A percentile compares a stretch with the other conserved stretches of the same genome.
phyloP scores from a whole-genome alignment of 1,140 invertebrate species.

The Brevipalpus yothersi region DNA sequence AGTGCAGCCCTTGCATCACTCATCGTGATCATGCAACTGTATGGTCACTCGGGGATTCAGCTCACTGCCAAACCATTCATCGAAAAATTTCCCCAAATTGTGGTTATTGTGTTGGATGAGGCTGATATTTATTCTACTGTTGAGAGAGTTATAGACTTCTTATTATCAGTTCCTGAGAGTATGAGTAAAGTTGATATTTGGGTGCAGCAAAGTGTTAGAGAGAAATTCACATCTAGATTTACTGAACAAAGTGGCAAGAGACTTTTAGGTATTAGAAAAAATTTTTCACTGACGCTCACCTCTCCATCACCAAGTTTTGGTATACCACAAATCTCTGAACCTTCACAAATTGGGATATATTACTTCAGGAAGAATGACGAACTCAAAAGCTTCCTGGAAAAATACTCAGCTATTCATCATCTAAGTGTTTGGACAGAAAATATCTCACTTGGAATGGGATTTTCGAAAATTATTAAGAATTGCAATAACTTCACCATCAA shows the following conservation, averaged over 20 bases:
- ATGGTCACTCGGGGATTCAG: too few relatives aligned
- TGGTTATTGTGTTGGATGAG: neutral
- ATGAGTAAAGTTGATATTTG: neutral
- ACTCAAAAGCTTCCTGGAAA: neutral
- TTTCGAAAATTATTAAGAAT: neutral
- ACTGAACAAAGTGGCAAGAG: neutral
- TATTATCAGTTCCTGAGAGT: neutral
- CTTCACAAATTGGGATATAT: neutral
- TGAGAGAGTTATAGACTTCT: neutral
- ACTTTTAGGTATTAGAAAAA: neutral
- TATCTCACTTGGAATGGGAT: neutral
- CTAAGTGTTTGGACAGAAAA: neutral
- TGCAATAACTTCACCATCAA: neutral
- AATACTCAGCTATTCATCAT: neutral
- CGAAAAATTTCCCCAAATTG: neutral
- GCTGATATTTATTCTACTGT: neutral
- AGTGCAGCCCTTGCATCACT: too few relatives aligned
- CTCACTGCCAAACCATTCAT: too few relatives aligned
- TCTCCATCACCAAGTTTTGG: neutral
- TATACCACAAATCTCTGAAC: neutral
- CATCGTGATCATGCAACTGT: too few relatives aligned
- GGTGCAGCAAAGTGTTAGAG: neutral
- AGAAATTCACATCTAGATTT: neutral
- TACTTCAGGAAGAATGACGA: neutral
- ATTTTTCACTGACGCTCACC: neutral